Evolutionary conservation across 2,888 invertebrate genomes (phyloP), one percentile per base, ranked within the genome.

Genomic region (Acanthosoma haemorrhoidale): DNA sequence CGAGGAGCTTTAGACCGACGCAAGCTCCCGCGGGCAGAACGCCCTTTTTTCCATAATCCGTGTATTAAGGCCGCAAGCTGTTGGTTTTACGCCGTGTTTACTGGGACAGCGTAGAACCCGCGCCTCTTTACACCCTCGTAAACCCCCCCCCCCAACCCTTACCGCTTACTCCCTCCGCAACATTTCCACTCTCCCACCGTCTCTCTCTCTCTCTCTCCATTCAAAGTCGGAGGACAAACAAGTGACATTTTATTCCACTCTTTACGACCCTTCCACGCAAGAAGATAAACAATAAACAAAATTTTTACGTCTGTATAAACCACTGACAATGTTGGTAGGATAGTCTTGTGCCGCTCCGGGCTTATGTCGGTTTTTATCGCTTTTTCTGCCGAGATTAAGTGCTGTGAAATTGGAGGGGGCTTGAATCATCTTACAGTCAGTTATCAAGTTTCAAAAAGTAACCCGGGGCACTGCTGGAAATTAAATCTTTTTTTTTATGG

Each of bases 291-390:
- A 36, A 61, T 61, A 61, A 61, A 61, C 32, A 36, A 3, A 21
- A 34, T 38, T 34, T 61, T 61, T 61, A 61, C 21, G 61, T 18
- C 61, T n/a, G 34, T 21, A 34, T 61, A 61, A 61, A 61, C 38
- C 61, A 36, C 61, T 61, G 34, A 61, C 34, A 61, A 36, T 21
- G 34, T 36, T 21, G 61, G 34, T 36, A 61, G 36, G 36, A 61
- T 21, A 4, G 21, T 21, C 61, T 36, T 21, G 36, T 51, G 51
- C 29, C 51, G 21, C 25, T n/a, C n/a, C n/a, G n/a, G n/a, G 51
- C 51, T 51, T 51, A 51, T 51, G 51, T 25, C 51, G 21, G 25
- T n/a, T 51, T 13, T 29, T 25, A 51, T 32, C 32, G 32, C 32
- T 32, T 32, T 4, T 9, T 32, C 9, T 32, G 5, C 9, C n/a